Conservation (phyloP, 2,888 invertebrate species). For the Balanococcus diminutus region DNA sequence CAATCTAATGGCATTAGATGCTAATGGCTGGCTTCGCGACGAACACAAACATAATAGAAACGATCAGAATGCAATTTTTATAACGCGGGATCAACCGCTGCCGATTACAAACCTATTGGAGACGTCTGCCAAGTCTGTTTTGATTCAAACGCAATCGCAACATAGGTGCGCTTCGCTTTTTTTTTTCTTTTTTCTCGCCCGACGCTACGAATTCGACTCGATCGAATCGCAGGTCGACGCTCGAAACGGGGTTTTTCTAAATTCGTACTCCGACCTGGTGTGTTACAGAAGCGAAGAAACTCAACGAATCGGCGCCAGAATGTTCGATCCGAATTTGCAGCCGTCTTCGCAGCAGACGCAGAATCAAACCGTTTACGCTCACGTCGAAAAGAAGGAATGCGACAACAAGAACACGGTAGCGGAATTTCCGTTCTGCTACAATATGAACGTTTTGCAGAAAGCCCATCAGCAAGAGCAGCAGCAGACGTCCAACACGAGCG, state of each 20-base stretch:
- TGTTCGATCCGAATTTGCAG: conserved; percentile 59
- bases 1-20: conserved; percentile 57
- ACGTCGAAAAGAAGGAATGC: conserved; percentile 58
- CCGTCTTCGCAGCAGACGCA: conserved; percentile 56
- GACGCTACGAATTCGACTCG: too few relatives aligned
- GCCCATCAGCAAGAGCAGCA: conserved; percentile 59
- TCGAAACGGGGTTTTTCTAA: neutral
- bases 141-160: neutral
- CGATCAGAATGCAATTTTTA: conserved; percentile 33
- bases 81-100: conserved; percentile 30
- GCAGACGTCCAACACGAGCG: conserved; percentile 58
- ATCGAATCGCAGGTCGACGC: neutral
- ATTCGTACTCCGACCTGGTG: too few relatives aligned
- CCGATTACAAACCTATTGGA: conserved; percentile 12
- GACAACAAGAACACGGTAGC: conserved; percentile 60
- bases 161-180: conserved; percentile 1
- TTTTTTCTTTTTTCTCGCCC: neutral
- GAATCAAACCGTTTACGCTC: conserved; percentile 57
- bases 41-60: conserved; percentile 55
- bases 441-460: conserved; percentile 65
- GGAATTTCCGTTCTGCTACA: conserved; percentile 65
- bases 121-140: conserved; percentile 7
- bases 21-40: conserved; percentile 57
- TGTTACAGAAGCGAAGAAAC: conserved; percentile 31
- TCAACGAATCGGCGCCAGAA: conserved; percentile 56